phyloP scores from a whole-genome alignment of 2,888 invertebrate genomes.

The Merodon equestris region DNA sequence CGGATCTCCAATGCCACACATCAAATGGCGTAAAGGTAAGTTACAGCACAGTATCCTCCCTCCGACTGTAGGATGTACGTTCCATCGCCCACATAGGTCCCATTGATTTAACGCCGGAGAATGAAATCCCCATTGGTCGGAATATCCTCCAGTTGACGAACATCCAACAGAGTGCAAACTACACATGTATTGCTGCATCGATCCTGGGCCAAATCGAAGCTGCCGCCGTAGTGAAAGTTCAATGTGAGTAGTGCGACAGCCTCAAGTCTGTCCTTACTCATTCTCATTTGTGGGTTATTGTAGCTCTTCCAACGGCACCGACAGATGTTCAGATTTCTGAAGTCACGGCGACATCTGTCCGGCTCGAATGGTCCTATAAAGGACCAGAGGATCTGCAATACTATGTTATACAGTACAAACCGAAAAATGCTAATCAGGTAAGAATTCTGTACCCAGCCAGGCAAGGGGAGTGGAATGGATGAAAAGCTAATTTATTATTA shows the following conservation, averaged over 20 bases:
- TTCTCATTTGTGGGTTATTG: conserved; percentile 2
- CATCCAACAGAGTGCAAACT: conserved; percentile 95
- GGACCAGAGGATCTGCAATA: conserved; percentile 94
- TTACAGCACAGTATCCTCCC: background rate
- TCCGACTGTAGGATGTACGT: background rate
- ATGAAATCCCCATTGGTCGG: conserved; percentile 89
- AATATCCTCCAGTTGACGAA: conserved; percentile 92
- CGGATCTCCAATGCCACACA: conserved; percentile 98
- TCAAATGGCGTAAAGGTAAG: conserved; percentile 92
- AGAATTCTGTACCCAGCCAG: conserved; percentile 39
- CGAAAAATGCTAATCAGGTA: conserved; percentile 92
- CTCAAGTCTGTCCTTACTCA: background rate
- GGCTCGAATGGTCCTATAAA: conserved; percentile 95
- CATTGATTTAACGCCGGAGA: conserved; percentile 92
- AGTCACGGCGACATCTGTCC: conserved; percentile 95
- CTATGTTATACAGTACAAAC: conserved; percentile 98
- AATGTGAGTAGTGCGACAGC: conserved; percentile 86
- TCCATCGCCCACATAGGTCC: no score
- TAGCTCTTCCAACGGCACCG: conserved; percentile 95
- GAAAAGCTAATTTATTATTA: conserved; percentile 22
- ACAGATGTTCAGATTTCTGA: conserved; percentile 94
- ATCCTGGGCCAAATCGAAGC: conserved; percentile 95
- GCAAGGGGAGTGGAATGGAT: background rate
- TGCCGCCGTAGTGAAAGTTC: conserved; percentile 93
- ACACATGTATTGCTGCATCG: conserved; percentile 97